Evolutionary conservation across 2,888 invertebrate species (phyloP), one percentile per base, ranked within the genome.

Genomic region (Cataglyphis rosenhaueri): DNA sequence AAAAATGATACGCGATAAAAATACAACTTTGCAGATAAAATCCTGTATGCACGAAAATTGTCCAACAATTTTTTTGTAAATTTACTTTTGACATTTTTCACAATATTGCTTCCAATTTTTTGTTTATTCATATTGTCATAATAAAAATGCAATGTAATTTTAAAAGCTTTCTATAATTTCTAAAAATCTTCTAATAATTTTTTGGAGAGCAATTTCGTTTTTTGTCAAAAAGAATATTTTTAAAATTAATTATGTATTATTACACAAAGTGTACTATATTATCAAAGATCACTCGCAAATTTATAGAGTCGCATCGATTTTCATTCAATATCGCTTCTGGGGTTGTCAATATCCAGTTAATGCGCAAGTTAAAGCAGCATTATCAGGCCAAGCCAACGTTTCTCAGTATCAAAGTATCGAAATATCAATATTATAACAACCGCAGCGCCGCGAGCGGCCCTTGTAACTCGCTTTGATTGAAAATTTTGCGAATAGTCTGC

Each of bases 401-500:
- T n/a, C 68, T 68, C 68, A 12, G 44, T 10, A 41, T 29, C 38
- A 41, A 76, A 76, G 52, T 12, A 70, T 44, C 25, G 44, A 44
- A 35, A 59, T 59, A 25, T 71, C 59, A 21, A 61, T 79, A 57
- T 41, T 76, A 29, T 5, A 12, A 4, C 10, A 41, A 44, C 59
- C 55, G 18, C 66, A n/a, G 41, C 15, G 44, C 65, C 38, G 55
- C 55, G 12, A 59, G 57, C 32, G 25, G 35, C 44, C 35, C 59
- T 48, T 44, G 52, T 73, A 25, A 62, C 48, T 62, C 35, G 32
- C 78, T 44, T 59, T 59, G 78, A 71, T 71, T 71, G 78, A 79
- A 82, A 75, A 76, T 76, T 76, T 52, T n/a, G 76, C 76, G 70
- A 79, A 59, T 6, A 70, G 78, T 79, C 59, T 71, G 78, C 71